phyloP scores from a whole-genome alignment of 2,888 invertebrate species.

The Pimpla rufipes region DNA sequence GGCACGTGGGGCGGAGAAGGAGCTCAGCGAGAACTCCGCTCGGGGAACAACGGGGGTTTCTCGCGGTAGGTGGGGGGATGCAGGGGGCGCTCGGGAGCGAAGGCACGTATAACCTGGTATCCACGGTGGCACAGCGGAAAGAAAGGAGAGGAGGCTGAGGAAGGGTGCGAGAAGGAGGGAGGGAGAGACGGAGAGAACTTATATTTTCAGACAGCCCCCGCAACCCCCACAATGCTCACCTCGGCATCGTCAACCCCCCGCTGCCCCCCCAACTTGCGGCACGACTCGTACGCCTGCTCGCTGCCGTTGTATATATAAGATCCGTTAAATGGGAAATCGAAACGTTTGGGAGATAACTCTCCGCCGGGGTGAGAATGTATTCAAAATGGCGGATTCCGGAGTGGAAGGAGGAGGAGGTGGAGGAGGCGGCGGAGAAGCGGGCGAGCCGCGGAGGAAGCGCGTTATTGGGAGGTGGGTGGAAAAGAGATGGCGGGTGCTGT shows the following conservation, averaged over 20 bases:
- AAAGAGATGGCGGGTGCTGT: conserved; percentile 78
- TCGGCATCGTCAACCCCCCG: conserved; percentile 65
- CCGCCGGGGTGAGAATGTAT: conserved; percentile 84
- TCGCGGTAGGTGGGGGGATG: conserved; percentile 36
- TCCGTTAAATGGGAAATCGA: conserved; percentile 85
- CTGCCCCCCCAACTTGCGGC: conserved; percentile 72
- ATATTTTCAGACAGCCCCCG: conserved; percentile 78
- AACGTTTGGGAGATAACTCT: conserved; percentile 85
- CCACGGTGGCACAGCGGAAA: conserved; percentile 50
- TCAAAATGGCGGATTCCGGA: conserved; percentile 83
- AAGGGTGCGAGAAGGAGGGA: conserved; percentile 26
- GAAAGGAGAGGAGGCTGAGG: conserved; percentile 36
- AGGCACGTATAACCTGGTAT: conserved; percentile 64
- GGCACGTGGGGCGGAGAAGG: conserved; percentile 32
- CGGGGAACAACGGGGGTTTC: conserved; percentile 54
- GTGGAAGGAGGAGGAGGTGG: conserved; percentile 39
- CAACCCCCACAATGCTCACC: conserved; percentile 64
- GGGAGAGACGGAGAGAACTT: conserved; percentile 74
- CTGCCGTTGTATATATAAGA: conserved; percentile 79
- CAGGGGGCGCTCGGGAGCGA: conserved; percentile 46
- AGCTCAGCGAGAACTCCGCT: conserved; percentile 28
- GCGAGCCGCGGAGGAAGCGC: conserved; percentile 70
- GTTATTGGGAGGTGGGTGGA: conserved; percentile 79
- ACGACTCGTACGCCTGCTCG: conserved; percentile 72
- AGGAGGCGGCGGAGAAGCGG: conserved; percentile 52